phyloP scores from a whole-genome alignment of 2,113 vertebrate genomes.

The Malurus cyaneus region DNA sequence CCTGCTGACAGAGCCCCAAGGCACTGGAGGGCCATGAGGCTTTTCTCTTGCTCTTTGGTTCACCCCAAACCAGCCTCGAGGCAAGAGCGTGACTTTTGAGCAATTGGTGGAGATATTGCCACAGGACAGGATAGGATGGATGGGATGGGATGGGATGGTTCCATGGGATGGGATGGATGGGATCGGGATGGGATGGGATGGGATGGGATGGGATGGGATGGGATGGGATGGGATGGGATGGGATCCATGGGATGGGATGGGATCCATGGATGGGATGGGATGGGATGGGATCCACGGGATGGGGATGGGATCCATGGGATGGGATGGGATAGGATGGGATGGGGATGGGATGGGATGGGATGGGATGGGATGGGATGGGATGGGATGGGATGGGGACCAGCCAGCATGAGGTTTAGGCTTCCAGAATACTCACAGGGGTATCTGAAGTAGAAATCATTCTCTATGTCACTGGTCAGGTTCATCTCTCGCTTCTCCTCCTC shows the following conservation, averaged over 20 bases:
- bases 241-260: not conserved
- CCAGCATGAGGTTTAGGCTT: not conserved
- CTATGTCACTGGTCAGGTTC: constrained; percentile 82
- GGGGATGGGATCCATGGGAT: too few species aligned
- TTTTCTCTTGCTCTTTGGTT: not conserved
- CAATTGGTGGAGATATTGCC: accelerated
- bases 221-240: not conserved
- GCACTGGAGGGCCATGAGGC: not conserved
- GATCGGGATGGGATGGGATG: too few species aligned
- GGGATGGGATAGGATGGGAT: too few species aligned
- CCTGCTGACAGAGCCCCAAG: not conserved
- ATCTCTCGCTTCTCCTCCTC: not conserved
- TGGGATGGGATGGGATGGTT: not conserved
- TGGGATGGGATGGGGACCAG: not conserved
- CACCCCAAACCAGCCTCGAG: not conserved
- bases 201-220: not conserved
- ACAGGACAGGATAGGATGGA: too few species aligned
- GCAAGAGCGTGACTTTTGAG: not conserved
- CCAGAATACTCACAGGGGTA: constrained; percentile 92
- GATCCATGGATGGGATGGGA: not conserved
- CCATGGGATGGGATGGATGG: not conserved
- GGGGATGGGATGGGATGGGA: not conserved
- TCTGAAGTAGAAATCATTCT: constrained; percentile 97
- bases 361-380: too few species aligned
- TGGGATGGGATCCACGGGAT: too few species aligned